Percentiles rank a stretch among this genome's conserved stretches.
Conservation (phyloP, 2,888 invertebrate genomes). For the Podabrus alpinus region DNA sequence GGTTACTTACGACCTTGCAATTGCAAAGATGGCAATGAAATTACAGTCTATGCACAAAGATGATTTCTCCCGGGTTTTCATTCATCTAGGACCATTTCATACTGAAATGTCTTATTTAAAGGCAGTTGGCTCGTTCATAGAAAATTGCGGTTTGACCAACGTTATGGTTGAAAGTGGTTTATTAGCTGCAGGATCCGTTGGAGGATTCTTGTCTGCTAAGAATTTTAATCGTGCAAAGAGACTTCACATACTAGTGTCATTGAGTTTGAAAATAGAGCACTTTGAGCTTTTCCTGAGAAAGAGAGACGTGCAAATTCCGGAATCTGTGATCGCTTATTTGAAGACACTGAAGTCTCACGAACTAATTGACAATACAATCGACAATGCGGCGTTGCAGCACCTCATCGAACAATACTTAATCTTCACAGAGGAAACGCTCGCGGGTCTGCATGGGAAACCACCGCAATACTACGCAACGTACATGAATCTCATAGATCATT, state of each 20-base stretch:
- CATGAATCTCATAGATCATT: conserved; percentile 17
- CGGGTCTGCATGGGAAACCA: conserved; percentile 39
- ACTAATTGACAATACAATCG: no score
- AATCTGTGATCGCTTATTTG: background rate
- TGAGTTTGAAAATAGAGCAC: background rate
- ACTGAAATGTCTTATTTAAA: conserved; percentile 39
- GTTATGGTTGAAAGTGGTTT: conserved; percentile 35
- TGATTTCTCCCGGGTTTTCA: conserved; percentile 44
- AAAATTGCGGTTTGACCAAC: conserved; percentile 31
- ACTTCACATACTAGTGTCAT: conserved; percentile 32
- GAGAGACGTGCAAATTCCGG: background rate
- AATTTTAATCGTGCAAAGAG: conserved; percentile 43
- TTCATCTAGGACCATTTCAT: conserved; percentile 46
- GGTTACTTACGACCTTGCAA: conserved; percentile 45
- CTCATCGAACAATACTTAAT: background rate
- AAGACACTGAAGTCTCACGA: background rate
- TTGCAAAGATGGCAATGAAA: conserved; percentile 38
- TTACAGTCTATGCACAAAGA: conserved; percentile 38
- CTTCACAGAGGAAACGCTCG: conserved; percentile 40
- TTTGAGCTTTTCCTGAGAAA: background rate
- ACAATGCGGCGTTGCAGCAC: no score
- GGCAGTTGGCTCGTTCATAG: conserved; percentile 39
- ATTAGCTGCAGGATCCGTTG: conserved; percentile 38
- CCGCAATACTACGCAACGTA: conserved; percentile 42
- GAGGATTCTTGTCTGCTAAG: conserved; percentile 37